Evolutionary conservation across 2,797 vertebrate species (phyloP), one percentile per base, ranked within the genome.

Genomic region (Enteromius radiatus): DNA sequence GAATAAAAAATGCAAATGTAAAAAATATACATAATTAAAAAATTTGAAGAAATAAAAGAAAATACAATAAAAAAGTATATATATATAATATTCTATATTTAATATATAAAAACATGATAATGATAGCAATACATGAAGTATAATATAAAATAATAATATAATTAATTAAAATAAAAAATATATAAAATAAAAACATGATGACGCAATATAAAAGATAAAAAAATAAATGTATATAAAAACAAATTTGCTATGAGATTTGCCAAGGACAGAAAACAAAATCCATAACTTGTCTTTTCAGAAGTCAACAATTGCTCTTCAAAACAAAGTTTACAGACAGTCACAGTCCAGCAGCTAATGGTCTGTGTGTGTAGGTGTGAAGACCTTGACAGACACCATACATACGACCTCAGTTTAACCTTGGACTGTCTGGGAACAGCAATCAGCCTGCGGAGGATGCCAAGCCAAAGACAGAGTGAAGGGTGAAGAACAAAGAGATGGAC

Each of bases 351-450:
- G 59, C 26, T 61, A 3, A 61, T 61, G 92, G 92, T 91, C 93
- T 91, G 91, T 86, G 88, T 86, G 88, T 59, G 89, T 87, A 91
- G 93, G 94, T 94, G 93, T 94, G 91, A 71, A 86, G 92, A 91
- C 91, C 89, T 93, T 95, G 95, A 96, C 94, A 93, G 90, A 92
- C 89, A 87, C 19, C 0, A 71, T 31, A 88, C 88, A 87, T 88
- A 8, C 0, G 17, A 89, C 91, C 87, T 88, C 92, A 93, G 92
- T 95, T 95, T 96, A 95, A 96, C 95, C 96, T 96, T 95, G 95
- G 89, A 86, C 85, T 90, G 89, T 89, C 78, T 86, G 89, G 47
- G 41, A 59, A 41, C 67, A 41, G 41, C 43, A 47, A 31, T 80
- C 49, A 80, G 64, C 15, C 77, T 61, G 47, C 11, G 28, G 52